Percentiles rank a stretch among this genome's conserved stretches.
Conservation (phyloP, 2,797 vertebrate species). For the Pipistrellus pygmaeus region DNA sequence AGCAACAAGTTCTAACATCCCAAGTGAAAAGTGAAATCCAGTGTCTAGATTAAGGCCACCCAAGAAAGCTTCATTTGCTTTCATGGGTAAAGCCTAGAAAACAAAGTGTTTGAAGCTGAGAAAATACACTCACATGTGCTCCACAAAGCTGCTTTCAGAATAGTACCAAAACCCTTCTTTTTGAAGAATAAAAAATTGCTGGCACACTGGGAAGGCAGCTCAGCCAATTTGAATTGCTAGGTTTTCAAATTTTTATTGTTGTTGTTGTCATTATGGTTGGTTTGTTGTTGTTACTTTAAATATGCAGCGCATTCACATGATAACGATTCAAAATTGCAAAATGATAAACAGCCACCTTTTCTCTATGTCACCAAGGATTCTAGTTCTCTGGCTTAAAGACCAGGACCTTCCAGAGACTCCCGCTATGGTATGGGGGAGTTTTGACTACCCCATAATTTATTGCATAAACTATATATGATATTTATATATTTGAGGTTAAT, state of each 20-base stretch:
- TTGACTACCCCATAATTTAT: neutral
- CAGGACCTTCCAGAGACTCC: neutral
- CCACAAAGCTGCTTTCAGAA: neutral
- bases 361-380: neutral
- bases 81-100: neutral
- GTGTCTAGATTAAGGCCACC: neutral
- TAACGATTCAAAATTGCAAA: neutral
- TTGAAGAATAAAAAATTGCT: neutral
- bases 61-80: neutral
- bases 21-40: neutral
- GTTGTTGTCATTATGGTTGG: neutral
- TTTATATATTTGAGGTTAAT: neutral
- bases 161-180: neutral
- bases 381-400: neutral
- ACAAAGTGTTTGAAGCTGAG: neutral
- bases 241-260: neutral
- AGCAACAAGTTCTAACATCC: neutral
- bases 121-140: neutral
- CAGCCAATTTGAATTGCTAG: neutral
- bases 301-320: neutral
- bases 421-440: accelerated
- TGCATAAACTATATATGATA: neutral
- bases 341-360: neutral
- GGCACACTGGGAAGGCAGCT: neutral
- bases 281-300: slow-evolving; percentile 25